These are phyloP conservation scores for Excalfactoria chinensis DNA, from an alignment of 2,113 vertebrate genomes.

Conservation along the genomic window DNA sequence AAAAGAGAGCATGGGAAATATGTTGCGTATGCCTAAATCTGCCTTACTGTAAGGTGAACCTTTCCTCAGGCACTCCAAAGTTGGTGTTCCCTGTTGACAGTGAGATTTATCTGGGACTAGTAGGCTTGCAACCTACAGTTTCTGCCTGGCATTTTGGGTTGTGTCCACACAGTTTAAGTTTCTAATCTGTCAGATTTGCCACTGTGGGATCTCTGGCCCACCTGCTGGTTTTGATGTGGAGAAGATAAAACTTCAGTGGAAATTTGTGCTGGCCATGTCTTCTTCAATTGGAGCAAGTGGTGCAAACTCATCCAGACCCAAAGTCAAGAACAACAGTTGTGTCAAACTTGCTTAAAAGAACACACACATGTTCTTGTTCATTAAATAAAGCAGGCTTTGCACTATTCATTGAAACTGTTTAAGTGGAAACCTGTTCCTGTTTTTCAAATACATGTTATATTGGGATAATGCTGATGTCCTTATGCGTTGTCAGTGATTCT, in stretches of 20 bases:
- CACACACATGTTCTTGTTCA: background rate
- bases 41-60: background rate
- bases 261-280: background rate
- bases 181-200: background rate
- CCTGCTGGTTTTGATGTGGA: accelerated
- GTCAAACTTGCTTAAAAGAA: background rate
- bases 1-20: background rate
- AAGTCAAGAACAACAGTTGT: background rate
- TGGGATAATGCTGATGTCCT: background rate
- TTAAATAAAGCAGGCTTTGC: background rate
- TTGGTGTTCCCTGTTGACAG: background rate
- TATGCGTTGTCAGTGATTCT: background rate
- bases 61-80: background rate
- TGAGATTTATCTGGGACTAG: background rate
- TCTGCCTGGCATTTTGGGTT: background rate
- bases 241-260: background rate
- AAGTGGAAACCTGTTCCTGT: background rate
- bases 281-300: background rate
- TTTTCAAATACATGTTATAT: background rate
- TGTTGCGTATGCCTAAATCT: background rate
- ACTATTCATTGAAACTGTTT: background rate
- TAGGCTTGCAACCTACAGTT: background rate
- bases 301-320: background rate
- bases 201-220: background rate
- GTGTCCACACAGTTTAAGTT: background rate